These are phyloP conservation scores for Anoplopoma fimbria DNA, from an alignment of 2,113 vertebrate species.

Conservation along the genomic window DNA sequence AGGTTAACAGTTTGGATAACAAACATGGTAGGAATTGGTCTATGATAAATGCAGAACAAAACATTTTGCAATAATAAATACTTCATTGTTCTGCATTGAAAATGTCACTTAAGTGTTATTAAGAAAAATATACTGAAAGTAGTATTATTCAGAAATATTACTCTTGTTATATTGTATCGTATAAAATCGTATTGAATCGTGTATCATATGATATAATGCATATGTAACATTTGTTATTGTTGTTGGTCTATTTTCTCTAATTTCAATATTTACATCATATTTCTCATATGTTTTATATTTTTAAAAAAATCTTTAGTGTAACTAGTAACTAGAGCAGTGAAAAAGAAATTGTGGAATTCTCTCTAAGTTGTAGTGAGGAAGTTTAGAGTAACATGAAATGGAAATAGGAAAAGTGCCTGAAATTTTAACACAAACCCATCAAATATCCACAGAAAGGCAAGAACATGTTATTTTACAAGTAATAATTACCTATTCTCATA, in stretches of 20 bases:
- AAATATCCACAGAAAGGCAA: not conserved
- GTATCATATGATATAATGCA: not conserved
- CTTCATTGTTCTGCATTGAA: not conserved
- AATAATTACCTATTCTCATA: not conserved
- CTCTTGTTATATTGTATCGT: not conserved
- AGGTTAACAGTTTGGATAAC: not conserved
- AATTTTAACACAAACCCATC: not conserved
- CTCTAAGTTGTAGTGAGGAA: not conserved
- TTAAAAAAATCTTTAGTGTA: not conserved
- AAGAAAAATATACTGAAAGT: not conserved
- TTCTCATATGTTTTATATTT: not conserved
- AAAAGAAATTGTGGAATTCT: not conserved
- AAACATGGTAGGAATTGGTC: not conserved
- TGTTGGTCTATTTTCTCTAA: too few relatives aligned
- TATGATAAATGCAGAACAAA: not conserved
- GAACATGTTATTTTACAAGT: not conserved
- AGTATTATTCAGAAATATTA: not conserved
- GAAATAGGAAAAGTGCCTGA: not conserved
- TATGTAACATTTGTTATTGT: not conserved
- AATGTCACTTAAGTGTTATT: not conserved
- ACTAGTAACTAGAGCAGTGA: not conserved
- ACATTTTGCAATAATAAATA: not conserved
- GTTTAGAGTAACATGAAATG: not conserved
- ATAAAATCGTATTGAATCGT: too few relatives aligned
- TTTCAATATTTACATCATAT: not conserved